phyloP scores from a whole-genome alignment of 1,140 invertebrate species.

The Temnothorax longispinosus region DNA sequence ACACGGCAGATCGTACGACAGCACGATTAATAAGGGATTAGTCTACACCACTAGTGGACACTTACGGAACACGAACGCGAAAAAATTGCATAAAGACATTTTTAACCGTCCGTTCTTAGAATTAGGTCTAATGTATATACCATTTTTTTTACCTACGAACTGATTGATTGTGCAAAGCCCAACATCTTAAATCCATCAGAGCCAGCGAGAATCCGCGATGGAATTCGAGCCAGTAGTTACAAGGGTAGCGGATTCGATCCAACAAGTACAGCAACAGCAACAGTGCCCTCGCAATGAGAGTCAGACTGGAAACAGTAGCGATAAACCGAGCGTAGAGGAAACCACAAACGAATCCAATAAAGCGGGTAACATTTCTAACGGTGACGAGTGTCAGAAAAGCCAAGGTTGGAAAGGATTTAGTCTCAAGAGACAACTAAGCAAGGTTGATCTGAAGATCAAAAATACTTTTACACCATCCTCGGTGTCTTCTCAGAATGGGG shows the following conservation, averaged over 20 bases:
- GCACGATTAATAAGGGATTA: constrained; percentile 53
- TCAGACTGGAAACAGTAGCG: constrained; percentile 68
- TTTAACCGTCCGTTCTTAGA: constrained; percentile 60
- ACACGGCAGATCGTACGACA: constrained; percentile 44
- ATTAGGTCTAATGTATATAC: constrained; percentile 59
- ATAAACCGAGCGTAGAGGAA: constrained; percentile 75
- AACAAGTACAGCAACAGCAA: constrained; percentile 74
- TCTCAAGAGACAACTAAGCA: constrained; percentile 92
- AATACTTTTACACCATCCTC: constrained; percentile 86
- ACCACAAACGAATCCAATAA: constrained; percentile 65
- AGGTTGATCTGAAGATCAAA: constrained; percentile 92
- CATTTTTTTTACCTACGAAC: constrained; percentile 60
- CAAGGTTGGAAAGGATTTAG: constrained; percentile 90
- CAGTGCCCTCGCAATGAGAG: constrained; percentile 68
- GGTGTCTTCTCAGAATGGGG: constrained; percentile 84
- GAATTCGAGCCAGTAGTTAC: constrained; percentile 74
- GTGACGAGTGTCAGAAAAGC: constrained; percentile 80
- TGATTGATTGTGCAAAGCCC: constrained; percentile 76
- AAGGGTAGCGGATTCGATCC: constrained; percentile 69
- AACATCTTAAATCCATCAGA: constrained; percentile 78
- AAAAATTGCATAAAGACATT: constrained; percentile 16
- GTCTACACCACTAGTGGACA: constrained; percentile 60
- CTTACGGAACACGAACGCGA: constrained; percentile 47
- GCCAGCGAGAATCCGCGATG: constrained; percentile 72
- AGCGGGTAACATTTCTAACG: constrained; percentile 46